Base-by-base conservation (phyloP, 37 sponge, comb jelly and placozoan species). In the Tethya wilhelma region DNA sequence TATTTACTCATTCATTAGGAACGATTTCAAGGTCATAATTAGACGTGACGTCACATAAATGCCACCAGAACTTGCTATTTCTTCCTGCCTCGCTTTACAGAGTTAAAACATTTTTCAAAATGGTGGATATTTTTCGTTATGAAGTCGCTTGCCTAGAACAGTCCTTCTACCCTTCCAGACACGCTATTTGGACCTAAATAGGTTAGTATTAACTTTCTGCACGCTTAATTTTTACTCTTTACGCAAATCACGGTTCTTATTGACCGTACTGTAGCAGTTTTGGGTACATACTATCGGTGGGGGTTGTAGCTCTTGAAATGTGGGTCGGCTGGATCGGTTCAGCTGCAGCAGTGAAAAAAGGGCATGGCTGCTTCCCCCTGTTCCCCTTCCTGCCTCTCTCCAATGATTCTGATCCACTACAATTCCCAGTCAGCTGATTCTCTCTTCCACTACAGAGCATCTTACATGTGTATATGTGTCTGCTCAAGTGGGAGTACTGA, bases 21-120 rank as follows among this genome's bases (percentile, higher is more conserved):
- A 42, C 73, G 65, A 69, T 82, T 81, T 82, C 83, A 77, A 82
- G 81, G 71, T 56, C 83, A 88, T 82, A 88, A 88, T 88, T 82
- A 70, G 30, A 58, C 69, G 88, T 88, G 88, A 88, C 88, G 88
- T 88, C 88, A 88, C 77, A 25, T 88, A 82, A 88, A 88, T 88
- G 64, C 88, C 83, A 76, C 59, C 44, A 64, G 46, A 75, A 69
- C 69, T 81, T 64, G 73, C 59, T 63, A 57, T 74, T 30, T 81
- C 82, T 88, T 81, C 88, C 88, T 88, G 88, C 88, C 78, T 70
- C 73, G 66, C 67, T 78, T 28, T 74, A 77, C 75, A 86, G 34
- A 86, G 46, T 23, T 63, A 60, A 88, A 34, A 23, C 63, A 64
- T 32, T 69, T 82, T 77, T 81, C 77, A 88, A 88, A 81, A 88